Evolutionary conservation across 1,140 invertebrate genomes (phyloP).

Genomic region (Parapsyche elsis): DNA sequence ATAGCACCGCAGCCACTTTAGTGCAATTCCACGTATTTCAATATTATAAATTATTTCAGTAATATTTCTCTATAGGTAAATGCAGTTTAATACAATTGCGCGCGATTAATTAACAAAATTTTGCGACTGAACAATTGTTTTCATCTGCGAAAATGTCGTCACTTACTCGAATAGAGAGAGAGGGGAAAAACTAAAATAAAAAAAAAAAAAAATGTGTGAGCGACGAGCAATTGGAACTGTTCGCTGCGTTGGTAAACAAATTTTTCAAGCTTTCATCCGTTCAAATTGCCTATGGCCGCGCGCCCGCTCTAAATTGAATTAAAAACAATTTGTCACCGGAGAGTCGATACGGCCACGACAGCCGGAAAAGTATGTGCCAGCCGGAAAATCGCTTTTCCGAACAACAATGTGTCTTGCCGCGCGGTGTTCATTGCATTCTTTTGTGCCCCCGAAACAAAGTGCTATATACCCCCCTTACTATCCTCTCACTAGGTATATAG

Average conservation of each 20-base stretch:
- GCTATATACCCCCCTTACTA: not conserved
- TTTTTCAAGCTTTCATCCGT: slow-evolving; percentile 12
- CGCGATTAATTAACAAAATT: not conserved
- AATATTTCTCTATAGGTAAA: no score
- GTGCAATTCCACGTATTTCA: no score
- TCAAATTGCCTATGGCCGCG: slow-evolving; percentile 1
- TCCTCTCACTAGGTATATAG: not conserved
- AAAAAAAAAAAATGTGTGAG: not conserved
- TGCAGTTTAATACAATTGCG: no score
- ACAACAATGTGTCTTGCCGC: slow-evolving; percentile 50
- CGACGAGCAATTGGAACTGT: not conserved
- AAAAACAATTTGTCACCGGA: slow-evolving; percentile 53
- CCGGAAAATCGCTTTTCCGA: slow-evolving; percentile 37
- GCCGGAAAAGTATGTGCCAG: slow-evolving; percentile 33
- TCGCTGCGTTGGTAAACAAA: slow-evolving; percentile 17
- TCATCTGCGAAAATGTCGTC: not conserved
- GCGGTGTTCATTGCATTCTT: slow-evolving; percentile 52
- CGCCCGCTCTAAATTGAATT: slow-evolving; percentile 53
- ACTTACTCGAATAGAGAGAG: not conserved
- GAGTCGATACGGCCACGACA: slow-evolving; percentile 49
- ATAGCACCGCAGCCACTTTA: no score
- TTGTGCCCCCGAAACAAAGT: slow-evolving; percentile 40
- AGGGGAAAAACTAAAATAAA: not conserved
- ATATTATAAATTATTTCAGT: no score
- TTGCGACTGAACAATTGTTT: not conserved